Base-by-base conservation (phyloP, 30 jellyfish, hydroid and myxozoan genomes). In the Hydractinia symbiolongicarpus region DNA sequence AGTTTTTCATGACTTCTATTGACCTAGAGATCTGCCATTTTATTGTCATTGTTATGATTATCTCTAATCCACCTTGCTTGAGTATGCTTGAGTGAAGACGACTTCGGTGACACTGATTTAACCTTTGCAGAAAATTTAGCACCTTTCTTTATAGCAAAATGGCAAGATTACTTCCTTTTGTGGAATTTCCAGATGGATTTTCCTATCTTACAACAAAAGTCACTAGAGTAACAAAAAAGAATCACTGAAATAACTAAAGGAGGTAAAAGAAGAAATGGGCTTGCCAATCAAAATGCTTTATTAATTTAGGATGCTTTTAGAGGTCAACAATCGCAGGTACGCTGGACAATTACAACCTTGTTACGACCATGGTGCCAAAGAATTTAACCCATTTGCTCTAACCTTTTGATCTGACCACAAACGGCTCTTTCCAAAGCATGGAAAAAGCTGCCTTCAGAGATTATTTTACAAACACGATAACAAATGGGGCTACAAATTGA, bases 101-200 rank as follows among this genome's bases (percentile, higher is more conserved):
- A 13, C 69, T 58, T 58, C 15, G 69, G 69, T 58, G 69, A 13
- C 69, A 58, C 69, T 0, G 69, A 58, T 16, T 58, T 58, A 16
- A 58, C 69, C 69, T 11, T 58, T 58, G 1, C 69, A 58, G 69
- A 58, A 58, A 58, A 58, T 58, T 58, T 3, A 58, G 69, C 69
- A 16, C 69, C 69, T 16, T 13, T 16, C 69, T 16, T 58, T 58
- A 58, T 58, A 58, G 69, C 69, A 58, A 11, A 58, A 11, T 58
- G 15, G 15, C 15, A 16, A 58, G 69, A 58, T 58, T 16, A 16
- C 69, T 58, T 16, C 69, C 69, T 11, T 58, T 3, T 16, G 19
- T 58, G 19, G 69, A 58, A 58, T 58, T 58, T 58, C 69, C 69
- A 16, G 69, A 58, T 11, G 69, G 69, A 16, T 58, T 58, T 58